Conservation (phyloP, 2,113 vertebrate species). For the Chascanopsetta lugubris region DNA sequence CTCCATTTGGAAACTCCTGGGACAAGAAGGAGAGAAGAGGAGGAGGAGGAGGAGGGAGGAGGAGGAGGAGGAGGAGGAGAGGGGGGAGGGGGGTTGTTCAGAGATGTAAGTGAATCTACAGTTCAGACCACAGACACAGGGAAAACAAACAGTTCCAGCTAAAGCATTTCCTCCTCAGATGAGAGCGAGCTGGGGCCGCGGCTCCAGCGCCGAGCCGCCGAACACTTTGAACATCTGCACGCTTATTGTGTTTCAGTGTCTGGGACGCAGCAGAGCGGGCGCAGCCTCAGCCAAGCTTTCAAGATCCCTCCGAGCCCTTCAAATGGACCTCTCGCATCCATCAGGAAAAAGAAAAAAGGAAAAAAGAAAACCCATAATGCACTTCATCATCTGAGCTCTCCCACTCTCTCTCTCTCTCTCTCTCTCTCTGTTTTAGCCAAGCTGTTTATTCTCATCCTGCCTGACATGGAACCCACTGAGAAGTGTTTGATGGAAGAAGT, state of each 20-base stretch:
- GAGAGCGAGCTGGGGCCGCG: constrained; percentile 62
- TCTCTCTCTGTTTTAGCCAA: constrained; percentile 36
- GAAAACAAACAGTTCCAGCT: constrained; percentile 69
- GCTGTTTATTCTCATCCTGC: constrained; percentile 61
- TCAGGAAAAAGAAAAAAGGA: constrained; percentile 64
- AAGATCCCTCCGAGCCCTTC: constrained; percentile 63
- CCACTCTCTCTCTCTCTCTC: constrained; percentile 1
- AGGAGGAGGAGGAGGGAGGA: constrained; percentile 11
- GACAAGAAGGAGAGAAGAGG: constrained; percentile 37
- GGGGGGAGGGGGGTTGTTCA: constrained; percentile 12
- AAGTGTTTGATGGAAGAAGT: constrained; percentile 38
- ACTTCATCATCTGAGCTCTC: constrained; percentile 44
- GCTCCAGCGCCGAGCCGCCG: constrained; percentile 52
- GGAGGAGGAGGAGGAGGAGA: constrained; percentile 1
- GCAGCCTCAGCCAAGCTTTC: constrained; percentile 61
- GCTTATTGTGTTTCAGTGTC: constrained; percentile 68
- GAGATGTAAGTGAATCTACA: constrained; percentile 69
- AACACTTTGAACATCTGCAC: constrained; percentile 76
- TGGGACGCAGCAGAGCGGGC: constrained; percentile 58
- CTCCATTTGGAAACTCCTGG: constrained; percentile 77
- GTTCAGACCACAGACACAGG: constrained; percentile 71
- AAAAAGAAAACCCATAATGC: constrained; percentile 25
- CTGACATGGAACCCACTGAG: constrained; percentile 38
- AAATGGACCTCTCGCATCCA: constrained; percentile 58
- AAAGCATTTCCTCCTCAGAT: constrained; percentile 80